Percentiles rank a stretch among this genome's conserved stretches.
phyloP scores from a whole-genome alignment of 2,113 vertebrate genomes.

The Scomber colias region DNA sequence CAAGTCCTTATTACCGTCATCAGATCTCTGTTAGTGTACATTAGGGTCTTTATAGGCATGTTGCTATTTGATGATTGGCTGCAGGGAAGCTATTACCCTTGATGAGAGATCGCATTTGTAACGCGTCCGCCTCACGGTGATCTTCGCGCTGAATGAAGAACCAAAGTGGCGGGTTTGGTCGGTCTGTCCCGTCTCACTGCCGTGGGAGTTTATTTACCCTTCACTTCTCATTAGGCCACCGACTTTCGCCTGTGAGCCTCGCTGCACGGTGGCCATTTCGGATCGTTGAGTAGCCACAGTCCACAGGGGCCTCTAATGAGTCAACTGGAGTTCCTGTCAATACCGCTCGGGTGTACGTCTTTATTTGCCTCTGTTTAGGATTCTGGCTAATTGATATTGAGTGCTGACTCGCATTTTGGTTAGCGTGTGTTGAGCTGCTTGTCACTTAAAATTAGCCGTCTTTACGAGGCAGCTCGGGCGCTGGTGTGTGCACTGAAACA shows the following conservation, averaged over 20 bases:
- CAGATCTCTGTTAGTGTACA: background rate
- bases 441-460: constrained; percentile 61
- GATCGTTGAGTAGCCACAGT: constrained; percentile 43
- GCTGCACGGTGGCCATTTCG: constrained; percentile 37
- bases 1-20: background rate
- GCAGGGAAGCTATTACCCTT: constrained; percentile 17
- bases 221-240: constrained; percentile 70
- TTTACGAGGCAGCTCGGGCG: constrained; percentile 28
- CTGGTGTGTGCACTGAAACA: constrained; percentile 17
- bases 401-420: constrained; percentile 56
- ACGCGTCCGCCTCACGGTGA: background rate
- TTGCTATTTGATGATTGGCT: constrained; percentile 12
- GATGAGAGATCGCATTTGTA: constrained; percentile 39
- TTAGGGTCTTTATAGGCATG: constrained; percentile 6
- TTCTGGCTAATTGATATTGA: constrained; percentile 74
- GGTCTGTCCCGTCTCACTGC: constrained; percentile 61
- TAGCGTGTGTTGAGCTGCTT: constrained; percentile 38
- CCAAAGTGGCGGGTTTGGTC: constrained; percentile 10
- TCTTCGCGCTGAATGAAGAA: constrained; percentile 32
- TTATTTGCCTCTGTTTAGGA: constrained; percentile 59
- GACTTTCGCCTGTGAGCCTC: constrained; percentile 27
- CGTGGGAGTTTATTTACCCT: constrained; percentile 71
- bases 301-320: constrained; percentile 54
- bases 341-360: constrained; percentile 35
- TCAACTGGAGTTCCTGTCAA: constrained; percentile 58